Conservation (phyloP, 2,797 vertebrate genomes). For the Hydrocynus forskahlii region DNA sequence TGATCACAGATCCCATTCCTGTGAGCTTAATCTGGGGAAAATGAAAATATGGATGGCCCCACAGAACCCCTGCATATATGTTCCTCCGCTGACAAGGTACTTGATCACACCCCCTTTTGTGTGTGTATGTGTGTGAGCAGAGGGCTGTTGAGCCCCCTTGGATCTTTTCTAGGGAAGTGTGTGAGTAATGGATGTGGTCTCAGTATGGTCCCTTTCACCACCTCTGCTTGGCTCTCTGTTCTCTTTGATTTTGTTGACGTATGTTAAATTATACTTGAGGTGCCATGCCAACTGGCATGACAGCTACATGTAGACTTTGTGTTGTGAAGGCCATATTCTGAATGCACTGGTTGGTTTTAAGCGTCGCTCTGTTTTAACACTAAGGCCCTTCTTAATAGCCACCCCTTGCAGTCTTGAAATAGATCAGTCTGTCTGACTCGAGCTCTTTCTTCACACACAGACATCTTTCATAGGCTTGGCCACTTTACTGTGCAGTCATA, state of each 20-base stretch:
- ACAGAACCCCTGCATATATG: slow-evolving; percentile 23
- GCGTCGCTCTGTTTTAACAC: slow-evolving; percentile 3
- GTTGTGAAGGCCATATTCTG: background rate
- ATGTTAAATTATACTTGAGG: background rate
- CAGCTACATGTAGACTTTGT: background rate
- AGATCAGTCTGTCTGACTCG: slow-evolving; percentile 18
- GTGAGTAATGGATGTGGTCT: background rate
- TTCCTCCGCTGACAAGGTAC: slow-evolving; percentile 38
- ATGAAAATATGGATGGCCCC: slow-evolving; percentile 39
- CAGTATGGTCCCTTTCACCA: background rate
- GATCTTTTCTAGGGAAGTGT: slow-evolving; percentile 5
- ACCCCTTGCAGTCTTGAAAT: slow-evolving; percentile 11
- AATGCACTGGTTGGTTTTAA: background rate
- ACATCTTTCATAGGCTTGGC: slow-evolving; percentile 17
- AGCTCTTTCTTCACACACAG: slow-evolving; percentile 20
- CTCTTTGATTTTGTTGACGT: background rate
- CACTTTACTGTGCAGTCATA: slow-evolving; percentile 46
- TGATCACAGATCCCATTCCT: slow-evolving; percentile 45
- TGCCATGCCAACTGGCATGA: background rate
- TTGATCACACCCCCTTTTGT: slow-evolving; percentile 6
- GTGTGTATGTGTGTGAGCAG: background rate
- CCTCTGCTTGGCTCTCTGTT: background rate
- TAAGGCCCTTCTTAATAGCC: background rate
- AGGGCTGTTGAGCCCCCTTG: background rate
- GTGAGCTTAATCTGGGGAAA: slow-evolving; percentile 43